Evolutionary conservation across 2,113 vertebrate genomes (phyloP).

Genomic region (Charina bottae): DNA sequence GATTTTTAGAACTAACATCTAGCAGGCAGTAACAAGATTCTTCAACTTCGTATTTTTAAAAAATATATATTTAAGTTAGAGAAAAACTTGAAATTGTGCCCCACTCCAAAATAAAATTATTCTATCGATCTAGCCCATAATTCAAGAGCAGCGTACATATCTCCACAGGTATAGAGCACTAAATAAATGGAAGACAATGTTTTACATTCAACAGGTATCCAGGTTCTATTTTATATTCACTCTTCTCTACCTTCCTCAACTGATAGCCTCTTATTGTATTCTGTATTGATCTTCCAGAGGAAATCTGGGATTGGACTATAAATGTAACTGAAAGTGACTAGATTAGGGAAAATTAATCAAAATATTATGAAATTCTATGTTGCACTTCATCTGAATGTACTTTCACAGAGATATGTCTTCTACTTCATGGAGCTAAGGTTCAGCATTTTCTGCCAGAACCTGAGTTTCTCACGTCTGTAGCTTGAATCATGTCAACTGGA

Average conservation of each 20-base stretch:
- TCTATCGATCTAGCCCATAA: background rate
- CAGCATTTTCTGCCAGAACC: background rate
- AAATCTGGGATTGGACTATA: no score
- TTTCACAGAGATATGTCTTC: background rate
- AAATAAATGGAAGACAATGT: background rate
- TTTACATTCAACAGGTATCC: background rate
- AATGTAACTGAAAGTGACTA: no score
- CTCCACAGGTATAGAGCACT: background rate
- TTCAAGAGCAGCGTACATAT: background rate
- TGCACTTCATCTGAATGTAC: background rate
- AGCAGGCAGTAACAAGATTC: background rate
- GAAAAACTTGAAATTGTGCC: no score
- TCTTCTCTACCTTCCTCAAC: no score
- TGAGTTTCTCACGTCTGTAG: background rate
- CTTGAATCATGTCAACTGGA: no score
- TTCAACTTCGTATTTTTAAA: background rate
- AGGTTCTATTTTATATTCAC: no score
- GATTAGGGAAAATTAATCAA: background rate
- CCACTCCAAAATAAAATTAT: background rate
- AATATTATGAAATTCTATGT: background rate
- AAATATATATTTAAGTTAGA: background rate
- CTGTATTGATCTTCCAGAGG: no score
- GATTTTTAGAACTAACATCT: background rate
- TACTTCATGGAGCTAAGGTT: background rate
- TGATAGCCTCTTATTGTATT: no score